phyloP scores from a whole-genome alignment of 2,888 invertebrate genomes.

The Branchellion lobata region DNA sequence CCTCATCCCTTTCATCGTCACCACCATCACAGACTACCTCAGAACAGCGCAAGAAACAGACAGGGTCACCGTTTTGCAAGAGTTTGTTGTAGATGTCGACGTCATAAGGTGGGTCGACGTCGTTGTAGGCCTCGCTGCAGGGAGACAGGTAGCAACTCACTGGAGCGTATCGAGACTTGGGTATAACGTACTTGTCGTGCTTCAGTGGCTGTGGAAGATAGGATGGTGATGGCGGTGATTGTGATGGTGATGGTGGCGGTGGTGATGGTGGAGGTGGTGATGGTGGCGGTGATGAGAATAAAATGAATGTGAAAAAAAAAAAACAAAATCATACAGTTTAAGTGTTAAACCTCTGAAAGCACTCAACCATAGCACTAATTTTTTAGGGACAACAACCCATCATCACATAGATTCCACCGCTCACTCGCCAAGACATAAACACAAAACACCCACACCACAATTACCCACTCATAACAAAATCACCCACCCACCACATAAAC shows the following conservation, averaged over 20 bases:
- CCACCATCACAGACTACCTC: no score
- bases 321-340: not conserved
- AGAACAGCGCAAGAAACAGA: not conserved
- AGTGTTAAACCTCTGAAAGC: not conserved
- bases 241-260: no score
- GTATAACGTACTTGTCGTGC: conserved; percentile 58
- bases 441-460: no score
- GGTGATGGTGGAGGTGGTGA: no score
- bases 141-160: conserved; percentile 94
- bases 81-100: conserved; percentile 78
- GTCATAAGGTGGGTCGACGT: conserved; percentile 85
- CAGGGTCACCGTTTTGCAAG: conserved; percentile 75
- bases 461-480: no score
- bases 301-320: conserved; percentile 36
- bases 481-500: not conserved
- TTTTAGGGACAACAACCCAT: no score
- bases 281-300: no score
- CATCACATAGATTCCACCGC: no score
- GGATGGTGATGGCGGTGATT: no score
- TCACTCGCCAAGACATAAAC: no score
- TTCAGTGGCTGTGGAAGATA: conserved; percentile 63
- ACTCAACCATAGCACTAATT: no score
- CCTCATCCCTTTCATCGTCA: not conserved
- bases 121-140: conserved; percentile 85
- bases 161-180: conserved; percentile 93